A percentile compares a stretch with the other conserved stretches of the same genome.
Evolutionary conservation across 1,140 invertebrate species (phyloP).

Genomic region (Calycopis cecrops): DNA sequence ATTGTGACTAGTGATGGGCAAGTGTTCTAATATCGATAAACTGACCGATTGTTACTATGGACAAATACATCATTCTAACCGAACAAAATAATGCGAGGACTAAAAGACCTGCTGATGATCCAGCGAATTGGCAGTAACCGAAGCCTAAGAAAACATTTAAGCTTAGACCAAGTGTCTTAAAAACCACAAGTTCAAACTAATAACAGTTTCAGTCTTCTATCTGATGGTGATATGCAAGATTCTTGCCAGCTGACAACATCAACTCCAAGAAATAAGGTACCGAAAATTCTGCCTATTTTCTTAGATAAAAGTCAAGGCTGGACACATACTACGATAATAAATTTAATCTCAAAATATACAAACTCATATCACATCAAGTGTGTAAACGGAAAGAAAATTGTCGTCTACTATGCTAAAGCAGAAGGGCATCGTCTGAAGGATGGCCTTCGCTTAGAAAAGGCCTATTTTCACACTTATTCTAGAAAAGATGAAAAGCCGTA

Average conservation of each 20-base stretch:
- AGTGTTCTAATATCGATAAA: too few species aligned
- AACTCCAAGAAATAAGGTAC: not conserved
- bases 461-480: constrained; percentile 11
- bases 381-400: not conserved
- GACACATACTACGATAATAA: not conserved
- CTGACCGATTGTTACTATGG: too few species aligned
- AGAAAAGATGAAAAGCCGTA: constrained; percentile 13
- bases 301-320: not conserved
- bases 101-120: not conserved
- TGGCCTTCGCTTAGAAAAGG: constrained; percentile 7
- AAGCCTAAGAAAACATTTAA: not conserved
- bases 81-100: not conserved
- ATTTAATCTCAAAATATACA: not conserved
- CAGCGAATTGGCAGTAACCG: not conserved
- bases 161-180: not conserved
- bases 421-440: not conserved
- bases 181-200: not conserved
- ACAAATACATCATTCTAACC: too few species aligned
- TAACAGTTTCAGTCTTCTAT: not conserved
- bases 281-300: not conserved
- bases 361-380: not conserved
- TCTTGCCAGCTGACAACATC: not conserved
- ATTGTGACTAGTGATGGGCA: too few species aligned
- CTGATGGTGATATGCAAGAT: not conserved
- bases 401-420: not conserved